Conservation (phyloP, 2,888 invertebrate species). For the Geophilus truncorum region DNA sequence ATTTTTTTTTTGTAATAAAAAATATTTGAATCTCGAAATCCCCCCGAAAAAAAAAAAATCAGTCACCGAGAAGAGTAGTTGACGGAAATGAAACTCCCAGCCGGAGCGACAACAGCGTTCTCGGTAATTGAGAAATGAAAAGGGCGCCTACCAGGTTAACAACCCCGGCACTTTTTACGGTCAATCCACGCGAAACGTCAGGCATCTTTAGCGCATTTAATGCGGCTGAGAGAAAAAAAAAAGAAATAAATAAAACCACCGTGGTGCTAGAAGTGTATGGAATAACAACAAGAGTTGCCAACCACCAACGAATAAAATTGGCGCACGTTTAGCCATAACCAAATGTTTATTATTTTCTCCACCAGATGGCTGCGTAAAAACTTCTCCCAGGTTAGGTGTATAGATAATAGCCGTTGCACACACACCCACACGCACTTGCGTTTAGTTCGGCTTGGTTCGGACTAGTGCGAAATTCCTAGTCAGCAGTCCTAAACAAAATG, state of each 20-base stretch:
- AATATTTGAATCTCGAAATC: neutral
- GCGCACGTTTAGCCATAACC: neutral
- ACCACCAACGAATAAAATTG: neutral
- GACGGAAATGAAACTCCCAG: conserved; percentile 2
- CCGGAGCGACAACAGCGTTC: neutral
- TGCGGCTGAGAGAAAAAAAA: neutral
- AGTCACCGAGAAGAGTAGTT: neutral
- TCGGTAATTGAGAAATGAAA: conserved; percentile 1
- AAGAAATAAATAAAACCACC: neutral
- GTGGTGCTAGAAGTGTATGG: neutral
- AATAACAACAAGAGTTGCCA: neutral
- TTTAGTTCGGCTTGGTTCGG: neutral
- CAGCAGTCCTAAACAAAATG: neutral
- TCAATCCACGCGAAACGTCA: neutral
- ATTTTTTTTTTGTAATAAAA: neutral
- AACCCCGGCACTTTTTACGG: neutral
- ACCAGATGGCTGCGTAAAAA: neutral
- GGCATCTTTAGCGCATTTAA: neutral
- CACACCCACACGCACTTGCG: too few relatives aligned
- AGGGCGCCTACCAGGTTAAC: neutral
- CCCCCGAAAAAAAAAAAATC: neutral
- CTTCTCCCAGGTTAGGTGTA: neutral
- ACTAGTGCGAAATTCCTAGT: neutral
- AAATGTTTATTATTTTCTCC: neutral
- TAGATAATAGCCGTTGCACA: neutral